These are phyloP conservation scores for Acanthornis magna DNA, from an alignment of 2,797 vertebrate species.

Conservation along the genomic window DNA sequence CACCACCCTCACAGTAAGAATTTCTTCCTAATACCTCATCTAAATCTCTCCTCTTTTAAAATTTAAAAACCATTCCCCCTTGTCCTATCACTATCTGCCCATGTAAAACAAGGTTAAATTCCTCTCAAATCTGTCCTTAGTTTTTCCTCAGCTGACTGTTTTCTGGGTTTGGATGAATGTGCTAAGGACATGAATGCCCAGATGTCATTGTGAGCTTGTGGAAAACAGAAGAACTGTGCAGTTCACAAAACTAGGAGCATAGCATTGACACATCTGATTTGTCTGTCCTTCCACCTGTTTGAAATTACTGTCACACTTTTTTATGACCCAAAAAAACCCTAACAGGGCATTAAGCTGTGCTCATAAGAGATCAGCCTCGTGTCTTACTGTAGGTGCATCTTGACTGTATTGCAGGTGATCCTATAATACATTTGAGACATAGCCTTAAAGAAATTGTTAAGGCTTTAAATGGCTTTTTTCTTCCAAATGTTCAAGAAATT, in stretches of 20 bases:
- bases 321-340: accelerated
- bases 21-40: neutral
- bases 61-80: neutral
- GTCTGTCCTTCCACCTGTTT: neutral
- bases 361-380: neutral
- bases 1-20: neutral
- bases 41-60: neutral
- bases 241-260: neutral
- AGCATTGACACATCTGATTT: neutral
- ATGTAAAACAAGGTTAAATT: neutral
- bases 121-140: neutral
- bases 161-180: neutral
- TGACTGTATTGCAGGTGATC: neutral
- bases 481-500: neutral
- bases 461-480: neutral
- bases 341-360: neutral
- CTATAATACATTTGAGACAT: neutral
- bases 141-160: neutral
- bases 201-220: neutral
- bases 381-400: neutral
- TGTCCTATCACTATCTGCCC: neutral
- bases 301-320: neutral
- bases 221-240: neutral
- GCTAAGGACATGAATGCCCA: neutral
- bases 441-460: neutral